Percentiles rank a stretch among this genome's conserved stretches.
phyloP scores from a whole-genome alignment of 2,113 vertebrate species.

The Alethe castanea region DNA sequence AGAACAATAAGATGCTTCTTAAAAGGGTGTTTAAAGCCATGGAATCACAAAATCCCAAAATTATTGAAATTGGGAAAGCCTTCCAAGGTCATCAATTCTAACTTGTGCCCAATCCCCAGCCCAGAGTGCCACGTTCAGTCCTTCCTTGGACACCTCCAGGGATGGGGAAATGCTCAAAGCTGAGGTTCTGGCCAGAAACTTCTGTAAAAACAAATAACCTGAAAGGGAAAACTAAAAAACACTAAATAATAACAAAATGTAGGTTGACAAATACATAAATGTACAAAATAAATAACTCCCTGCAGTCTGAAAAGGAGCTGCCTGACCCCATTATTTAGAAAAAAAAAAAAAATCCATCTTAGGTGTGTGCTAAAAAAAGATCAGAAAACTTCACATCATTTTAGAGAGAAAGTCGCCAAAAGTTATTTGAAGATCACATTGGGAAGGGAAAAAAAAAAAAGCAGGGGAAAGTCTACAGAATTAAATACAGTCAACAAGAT shows the following conservation, averaged over 20 bases:
- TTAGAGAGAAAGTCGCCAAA: background rate
- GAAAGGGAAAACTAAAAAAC: background rate
- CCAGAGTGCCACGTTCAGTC: background rate
- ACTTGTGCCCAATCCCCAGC: background rate
- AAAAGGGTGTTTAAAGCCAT: background rate
- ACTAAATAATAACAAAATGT: background rate
- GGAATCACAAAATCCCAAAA: background rate
- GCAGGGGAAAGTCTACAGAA: background rate
- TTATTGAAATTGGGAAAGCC: background rate
- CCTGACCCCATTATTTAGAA: background rate
- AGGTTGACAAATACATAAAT: background rate
- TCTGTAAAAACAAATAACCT: background rate
- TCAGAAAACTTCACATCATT: background rate
- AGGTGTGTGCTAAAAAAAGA: background rate
- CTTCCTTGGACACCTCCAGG: background rate
- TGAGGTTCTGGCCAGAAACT: background rate
- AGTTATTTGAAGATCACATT: constrained; percentile 4
- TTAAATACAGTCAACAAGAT: constrained; percentile 38
- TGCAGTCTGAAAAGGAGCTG: background rate
- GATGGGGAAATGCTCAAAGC: background rate
- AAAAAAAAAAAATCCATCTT: background rate
- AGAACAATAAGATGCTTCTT: background rate
- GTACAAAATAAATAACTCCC: background rate
- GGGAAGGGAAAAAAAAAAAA: background rate
- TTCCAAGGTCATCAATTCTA: background rate